Evolutionary conservation across 30 jellyfish, hydroid and myxozoan genomes (phyloP).

Genomic region (Catostylus mosaicus): DNA sequence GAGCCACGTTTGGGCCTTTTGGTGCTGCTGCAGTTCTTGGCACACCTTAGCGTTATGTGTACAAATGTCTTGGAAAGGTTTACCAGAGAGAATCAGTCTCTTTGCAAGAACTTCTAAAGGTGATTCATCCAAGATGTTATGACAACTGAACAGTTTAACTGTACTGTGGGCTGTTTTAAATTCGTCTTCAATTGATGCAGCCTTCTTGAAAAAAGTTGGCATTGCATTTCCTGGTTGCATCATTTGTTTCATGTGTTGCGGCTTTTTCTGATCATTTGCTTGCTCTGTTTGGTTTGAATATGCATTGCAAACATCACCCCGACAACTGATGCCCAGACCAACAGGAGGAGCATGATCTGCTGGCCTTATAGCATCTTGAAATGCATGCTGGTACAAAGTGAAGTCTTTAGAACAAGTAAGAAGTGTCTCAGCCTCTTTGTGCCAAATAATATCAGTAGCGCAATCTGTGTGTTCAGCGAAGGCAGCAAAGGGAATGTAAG

Average conservation of each 20-base stretch:
- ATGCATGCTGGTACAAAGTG: slow-evolving; percentile 78
- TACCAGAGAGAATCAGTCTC: slow-evolving; percentile 41
- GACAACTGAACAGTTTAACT: slow-evolving; percentile 56
- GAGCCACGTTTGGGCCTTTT: slow-evolving; percentile 89
- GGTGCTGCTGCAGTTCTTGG: slow-evolving; percentile 50
- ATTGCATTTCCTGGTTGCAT: slow-evolving; percentile 43
- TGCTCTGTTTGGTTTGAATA: slow-evolving; percentile 60
- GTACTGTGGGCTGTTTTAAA: slow-evolving; percentile 82
- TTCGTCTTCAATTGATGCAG: slow-evolving; percentile 68
- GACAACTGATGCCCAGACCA: slow-evolving; percentile 91
- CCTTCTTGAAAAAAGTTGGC: slow-evolving; percentile 75
- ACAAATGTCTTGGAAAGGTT: slow-evolving; percentile 53
- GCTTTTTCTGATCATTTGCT: slow-evolving; percentile 23
- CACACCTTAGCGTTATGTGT: slow-evolving; percentile 72
- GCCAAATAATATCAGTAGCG: slow-evolving; percentile 96
- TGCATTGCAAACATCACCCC: slow-evolving; percentile 87
- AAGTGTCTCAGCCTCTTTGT: slow-evolving; percentile 84
- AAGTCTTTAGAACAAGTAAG: slow-evolving; percentile 91
- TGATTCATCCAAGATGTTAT: slow-evolving; percentile 24
- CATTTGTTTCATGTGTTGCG: slow-evolving; percentile 20
- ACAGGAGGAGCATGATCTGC: slow-evolving; percentile 96
- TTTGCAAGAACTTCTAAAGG: slow-evolving; percentile 39
- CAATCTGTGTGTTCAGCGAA: slow-evolving; percentile 90
- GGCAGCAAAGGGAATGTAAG: slow-evolving; percentile 95
- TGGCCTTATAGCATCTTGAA: slow-evolving; percentile 93